Percentiles rank a stretch among this genome's conserved stretches.
These are phyloP conservation scores for Nephrotoma flavescens DNA, from an alignment of 2,888 invertebrate genomes.

Conservation along the genomic window DNA sequence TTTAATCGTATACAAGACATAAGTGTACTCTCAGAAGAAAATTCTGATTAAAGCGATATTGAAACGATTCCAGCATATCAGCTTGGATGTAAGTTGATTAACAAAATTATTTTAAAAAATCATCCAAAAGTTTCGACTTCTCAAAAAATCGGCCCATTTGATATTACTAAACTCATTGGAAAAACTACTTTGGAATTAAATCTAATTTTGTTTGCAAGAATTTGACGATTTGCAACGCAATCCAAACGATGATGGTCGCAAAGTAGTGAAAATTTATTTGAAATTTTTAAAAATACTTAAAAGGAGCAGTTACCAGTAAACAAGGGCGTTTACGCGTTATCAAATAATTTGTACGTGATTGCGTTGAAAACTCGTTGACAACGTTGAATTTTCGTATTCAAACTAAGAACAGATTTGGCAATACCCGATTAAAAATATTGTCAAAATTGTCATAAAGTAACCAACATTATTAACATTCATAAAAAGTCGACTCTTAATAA, in stretches of 20 bases:
- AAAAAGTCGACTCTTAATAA: too few relatives aligned
- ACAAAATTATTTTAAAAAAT: slow-evolving; percentile 71
- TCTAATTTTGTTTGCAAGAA: slow-evolving; percentile 94
- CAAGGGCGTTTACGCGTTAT: too few relatives aligned
- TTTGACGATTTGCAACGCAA: too few relatives aligned
- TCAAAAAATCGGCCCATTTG: slow-evolving; percentile 82
- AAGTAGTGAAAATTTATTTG: slow-evolving; percentile 83
- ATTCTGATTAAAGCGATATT: slow-evolving; percentile 87
- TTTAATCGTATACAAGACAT: too few relatives aligned
- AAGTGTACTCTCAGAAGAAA: slow-evolving; percentile 77
- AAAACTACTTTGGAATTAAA: slow-evolving; percentile 98
- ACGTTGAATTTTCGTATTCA: too few relatives aligned
- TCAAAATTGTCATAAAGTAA: too few relatives aligned
- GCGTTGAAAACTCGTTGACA: too few relatives aligned
- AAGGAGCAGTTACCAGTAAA: too few relatives aligned
- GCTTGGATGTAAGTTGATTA: slow-evolving; percentile 77
- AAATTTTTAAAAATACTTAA: slow-evolving; percentile 35
- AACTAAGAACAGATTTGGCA: too few relatives aligned
- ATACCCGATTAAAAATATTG: too few relatives aligned
- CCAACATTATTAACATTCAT: too few relatives aligned
- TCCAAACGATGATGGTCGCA: slow-evolving; percentile 73
- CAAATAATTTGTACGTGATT: too few relatives aligned
- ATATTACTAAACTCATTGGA: slow-evolving; percentile 79
- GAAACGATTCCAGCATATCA: slow-evolving; percentile 96
- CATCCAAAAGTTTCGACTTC: slow-evolving; percentile 75